phyloP scores from a whole-genome alignment of 2,113 vertebrate genomes.

The Misgurnus anguillicaudatus region DNA sequence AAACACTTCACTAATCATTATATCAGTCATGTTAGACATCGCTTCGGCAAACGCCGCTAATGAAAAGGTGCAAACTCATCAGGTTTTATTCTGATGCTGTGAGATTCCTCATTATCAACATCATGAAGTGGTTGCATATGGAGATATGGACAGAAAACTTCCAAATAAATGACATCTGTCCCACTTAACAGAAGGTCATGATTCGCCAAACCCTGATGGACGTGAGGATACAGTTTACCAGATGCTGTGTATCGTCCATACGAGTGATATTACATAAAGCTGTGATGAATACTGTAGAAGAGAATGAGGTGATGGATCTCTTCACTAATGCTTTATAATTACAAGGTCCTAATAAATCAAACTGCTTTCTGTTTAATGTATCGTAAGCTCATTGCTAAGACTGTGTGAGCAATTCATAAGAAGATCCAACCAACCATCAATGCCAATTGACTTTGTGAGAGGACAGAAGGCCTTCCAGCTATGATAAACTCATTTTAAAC shows the following conservation, averaged over 20 bases:
- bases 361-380: slow-evolving; percentile 56
- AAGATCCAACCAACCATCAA: slow-evolving; percentile 25
- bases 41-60: no score
- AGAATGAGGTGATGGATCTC: slow-evolving; percentile 47
- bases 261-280: slow-evolving; percentile 10
- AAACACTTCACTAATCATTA: no score
- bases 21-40: no score
- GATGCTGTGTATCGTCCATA: not conserved
- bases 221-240: not conserved
- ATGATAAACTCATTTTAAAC: not conserved
- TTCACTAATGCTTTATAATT: slow-evolving; percentile 31
- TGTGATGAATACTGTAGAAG: slow-evolving; percentile 46
- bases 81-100: no score
- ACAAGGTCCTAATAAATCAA: slow-evolving; percentile 56
- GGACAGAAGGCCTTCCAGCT: not conserved
- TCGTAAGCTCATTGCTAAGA: slow-evolving; percentile 46
- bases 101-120: no score
- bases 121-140: no score
- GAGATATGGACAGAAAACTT: no score
- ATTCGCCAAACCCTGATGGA: not conserved
- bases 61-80: no score
- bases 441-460: slow-evolving; percentile 33
- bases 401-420: slow-evolving; percentile 42
- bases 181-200: slow-evolving; percentile 3
- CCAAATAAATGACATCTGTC: no score